Conservation (phyloP, 2,888 invertebrate genomes). For the Doris montereyensis region DNA sequence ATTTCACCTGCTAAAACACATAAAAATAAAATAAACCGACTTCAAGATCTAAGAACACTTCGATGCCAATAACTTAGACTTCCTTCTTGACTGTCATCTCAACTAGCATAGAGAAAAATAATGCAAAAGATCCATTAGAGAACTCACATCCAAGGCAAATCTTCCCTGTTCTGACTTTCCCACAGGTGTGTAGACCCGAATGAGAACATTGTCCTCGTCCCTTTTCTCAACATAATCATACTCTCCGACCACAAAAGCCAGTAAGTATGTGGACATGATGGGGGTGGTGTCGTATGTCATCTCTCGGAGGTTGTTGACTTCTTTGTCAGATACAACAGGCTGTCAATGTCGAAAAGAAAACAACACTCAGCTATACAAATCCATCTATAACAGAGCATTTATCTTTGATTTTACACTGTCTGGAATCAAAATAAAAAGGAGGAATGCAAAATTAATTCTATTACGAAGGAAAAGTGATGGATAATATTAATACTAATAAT, state of each 20-base stretch:
- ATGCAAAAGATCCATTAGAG: neutral
- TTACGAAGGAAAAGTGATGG: too few species aligned
- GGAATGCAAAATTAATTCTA: too few species aligned
- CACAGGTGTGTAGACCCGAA: slow-evolving; percentile 80
- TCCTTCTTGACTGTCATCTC: neutral
- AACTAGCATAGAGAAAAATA: neutral
- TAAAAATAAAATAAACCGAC: too few species aligned
- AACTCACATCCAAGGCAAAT: slow-evolving; percentile 89
- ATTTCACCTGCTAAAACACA: too few species aligned
- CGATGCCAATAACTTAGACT: neutral
- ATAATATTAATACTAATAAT: too few species aligned
- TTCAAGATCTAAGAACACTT: neutral
- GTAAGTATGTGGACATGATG: slow-evolving; percentile 94
- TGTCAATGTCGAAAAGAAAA: too few species aligned
- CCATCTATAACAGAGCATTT: too few species aligned
- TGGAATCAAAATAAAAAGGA: too few species aligned
- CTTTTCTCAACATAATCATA: slow-evolving; percentile 92
- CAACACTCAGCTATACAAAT: too few species aligned
- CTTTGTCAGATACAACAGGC: slow-evolving; percentile 66
- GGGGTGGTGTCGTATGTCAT: slow-evolving; percentile 88
- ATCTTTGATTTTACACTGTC: too few species aligned
- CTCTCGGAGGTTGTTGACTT: slow-evolving; percentile 73
- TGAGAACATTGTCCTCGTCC: slow-evolving; percentile 84
- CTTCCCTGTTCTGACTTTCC: slow-evolving; percentile 92
- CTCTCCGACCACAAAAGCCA: slow-evolving; percentile 94